Evolutionary conservation across 2,797 vertebrate genomes (phyloP), one percentile per base, ranked within the genome.

Genomic region (Myoxocephalus aenaeus): DNA sequence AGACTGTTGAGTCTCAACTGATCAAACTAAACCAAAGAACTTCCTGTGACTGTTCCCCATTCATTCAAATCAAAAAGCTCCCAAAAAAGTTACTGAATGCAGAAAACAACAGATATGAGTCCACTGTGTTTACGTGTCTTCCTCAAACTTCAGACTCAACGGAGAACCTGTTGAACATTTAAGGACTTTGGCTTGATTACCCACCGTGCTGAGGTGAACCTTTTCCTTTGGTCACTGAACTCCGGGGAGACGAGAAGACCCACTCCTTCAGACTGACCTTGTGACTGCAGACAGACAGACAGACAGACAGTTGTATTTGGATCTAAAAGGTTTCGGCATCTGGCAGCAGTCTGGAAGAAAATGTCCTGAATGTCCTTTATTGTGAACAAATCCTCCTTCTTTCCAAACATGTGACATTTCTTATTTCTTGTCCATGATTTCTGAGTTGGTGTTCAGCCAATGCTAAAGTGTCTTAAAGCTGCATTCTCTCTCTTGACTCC

Each of bases 211-310:
- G 98, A 53, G 98, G 98, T 82, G 98, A 99, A 86, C 96, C 95
- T 95, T 99, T 99, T 63, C 96, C 97, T 94, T 98, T 99, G 90
- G 93, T 95, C 36, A 96, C 96, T 58, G 96, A 95, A 67, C 96
- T 97, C 77, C 98, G 95, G 34, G 98, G 98, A 88, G 98, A 99
- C 66, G 98, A 99, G 95, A 99, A 99, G 88, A 99, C 98, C 85
- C 98, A 95, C 85, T 98, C 98, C 94, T 99, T 99, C 93, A 99
- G 95, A 94, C 98, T 99, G 91, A 99, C 97, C 95, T 99, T 99
- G 94, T 97, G 98, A 94, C 98, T 99, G 96, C 77, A 93, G 48
- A n/a, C 18, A n/a, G 17, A 62, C 29, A 48, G 50, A 51, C 20
- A 22, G 17, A 64, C 29, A 48, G 36, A 34, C 29, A 58, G 15